Conservation (phyloP, 2,888 invertebrate species). For the Orchestes rusci region DNA sequence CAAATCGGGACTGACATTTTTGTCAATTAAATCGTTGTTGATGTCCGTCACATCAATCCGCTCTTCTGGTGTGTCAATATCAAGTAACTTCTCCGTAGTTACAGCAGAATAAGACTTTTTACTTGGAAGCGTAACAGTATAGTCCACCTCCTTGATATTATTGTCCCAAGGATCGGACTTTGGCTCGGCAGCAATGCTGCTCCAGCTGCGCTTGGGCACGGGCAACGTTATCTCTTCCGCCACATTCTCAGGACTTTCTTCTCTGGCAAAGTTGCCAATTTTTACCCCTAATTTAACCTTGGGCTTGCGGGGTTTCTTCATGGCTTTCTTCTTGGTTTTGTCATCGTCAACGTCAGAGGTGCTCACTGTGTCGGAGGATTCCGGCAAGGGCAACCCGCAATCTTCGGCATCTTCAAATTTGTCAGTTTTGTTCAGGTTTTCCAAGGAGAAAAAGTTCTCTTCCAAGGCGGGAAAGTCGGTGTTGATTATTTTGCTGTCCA, state of each 20-base stretch:
- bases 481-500: constrained; percentile 17
- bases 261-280: constrained; percentile 31
- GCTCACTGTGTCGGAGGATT: background rate
- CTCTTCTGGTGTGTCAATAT: constrained; percentile 30
- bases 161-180: constrained; percentile 14
- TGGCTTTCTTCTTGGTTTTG: constrained; percentile 28
- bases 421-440: constrained; percentile 28
- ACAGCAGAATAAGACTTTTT: constrained; percentile 24
- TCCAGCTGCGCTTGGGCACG: constrained; percentile 48
- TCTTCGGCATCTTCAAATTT: constrained; percentile 34
- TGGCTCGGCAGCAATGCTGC: constrained; percentile 46
- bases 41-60: constrained; percentile 8
- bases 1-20: constrained; percentile 4
- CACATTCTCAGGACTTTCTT: constrained; percentile 15
- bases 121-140: constrained; percentile 27
- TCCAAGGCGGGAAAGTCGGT: constrained; percentile 30
- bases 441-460: constrained; percentile 32
- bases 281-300: constrained; percentile 42
- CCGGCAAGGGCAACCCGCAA: constrained; percentile 22
- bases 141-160: constrained; percentile 26
- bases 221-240: constrained; percentile 28
- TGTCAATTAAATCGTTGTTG: constrained; percentile 34
- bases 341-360: constrained; percentile 25
- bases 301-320: constrained; percentile 38
- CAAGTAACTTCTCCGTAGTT: constrained; percentile 29